Evolutionary conservation across 2,113 vertebrate species (phyloP).

Genomic region (Tychaedon coryphoeus): DNA sequence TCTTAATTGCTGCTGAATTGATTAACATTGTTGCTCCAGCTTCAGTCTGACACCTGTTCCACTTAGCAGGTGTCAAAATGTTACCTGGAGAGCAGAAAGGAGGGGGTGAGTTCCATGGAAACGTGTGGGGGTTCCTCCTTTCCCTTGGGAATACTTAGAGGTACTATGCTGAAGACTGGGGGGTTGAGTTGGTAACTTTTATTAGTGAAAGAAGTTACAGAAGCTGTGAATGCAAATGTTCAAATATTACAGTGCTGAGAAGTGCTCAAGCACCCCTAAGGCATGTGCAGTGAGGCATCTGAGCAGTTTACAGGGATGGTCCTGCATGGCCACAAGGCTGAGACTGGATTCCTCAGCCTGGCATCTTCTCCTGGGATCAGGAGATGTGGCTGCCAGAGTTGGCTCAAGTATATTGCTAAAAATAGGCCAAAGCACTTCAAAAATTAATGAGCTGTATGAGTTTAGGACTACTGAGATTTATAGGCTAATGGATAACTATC

Average conservation of each 20-base stretch:
- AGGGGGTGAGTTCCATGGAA: not conserved
- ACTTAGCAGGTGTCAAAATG: not conserved
- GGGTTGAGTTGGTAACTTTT: not conserved
- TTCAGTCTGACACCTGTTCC: not conserved
- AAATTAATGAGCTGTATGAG: conserved; percentile 46
- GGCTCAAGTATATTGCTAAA: not conserved
- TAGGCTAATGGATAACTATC: conserved; percentile 40
- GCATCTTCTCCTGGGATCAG: not conserved
- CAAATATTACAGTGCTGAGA: not conserved
- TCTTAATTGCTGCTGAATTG: not conserved
- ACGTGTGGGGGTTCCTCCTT: not conserved
- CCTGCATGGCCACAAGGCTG: not conserved
- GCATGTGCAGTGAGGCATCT: not conserved
- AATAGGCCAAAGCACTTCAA: conserved; percentile 36
- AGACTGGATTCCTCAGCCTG: not conserved
- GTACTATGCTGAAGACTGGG: not conserved
- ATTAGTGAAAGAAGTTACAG: not conserved
- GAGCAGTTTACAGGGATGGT: not conserved
- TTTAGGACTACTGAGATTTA: conserved; percentile 51
- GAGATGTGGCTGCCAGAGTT: not conserved
- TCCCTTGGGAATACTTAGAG: not conserved
- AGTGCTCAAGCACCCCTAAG: not conserved
- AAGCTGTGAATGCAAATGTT: not conserved
- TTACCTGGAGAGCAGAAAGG: not conserved
- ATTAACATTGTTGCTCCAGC: not conserved